Evolutionary conservation across 2,797 vertebrate species (phyloP).

Genomic region (Miichthys miiuy): DNA sequence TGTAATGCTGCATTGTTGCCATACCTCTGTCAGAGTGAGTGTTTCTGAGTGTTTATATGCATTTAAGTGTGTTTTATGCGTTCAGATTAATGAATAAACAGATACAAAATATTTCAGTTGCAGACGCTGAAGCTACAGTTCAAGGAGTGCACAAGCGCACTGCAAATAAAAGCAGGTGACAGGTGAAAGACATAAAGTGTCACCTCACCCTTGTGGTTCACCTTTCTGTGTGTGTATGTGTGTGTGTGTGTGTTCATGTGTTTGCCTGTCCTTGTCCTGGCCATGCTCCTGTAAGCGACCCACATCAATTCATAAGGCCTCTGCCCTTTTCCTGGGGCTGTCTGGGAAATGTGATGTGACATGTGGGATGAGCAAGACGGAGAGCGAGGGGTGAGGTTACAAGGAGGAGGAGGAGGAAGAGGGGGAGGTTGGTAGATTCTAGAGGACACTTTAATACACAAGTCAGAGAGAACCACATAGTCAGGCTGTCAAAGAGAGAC

Average conservation of each 20-base stretch:
- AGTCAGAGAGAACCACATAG: conserved; percentile 30
- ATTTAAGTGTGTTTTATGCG: background rate
- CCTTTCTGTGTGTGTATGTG: conserved; percentile 29
- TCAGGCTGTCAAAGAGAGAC: conserved; percentile 23
- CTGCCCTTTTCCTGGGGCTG: conserved; percentile 86
- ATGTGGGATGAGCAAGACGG: conserved; percentile 78
- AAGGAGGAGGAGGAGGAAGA: conserved; percentile 21
- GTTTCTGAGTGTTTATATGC: conserved; percentile 18
- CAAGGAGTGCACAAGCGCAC: background rate
- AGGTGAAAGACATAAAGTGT: conserved; percentile 65
- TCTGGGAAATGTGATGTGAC: conserved; percentile 88
- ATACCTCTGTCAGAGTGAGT: conserved; percentile 32
- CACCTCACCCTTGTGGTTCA: conserved; percentile 38
- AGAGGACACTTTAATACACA: conserved; percentile 58
- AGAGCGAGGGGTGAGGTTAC: conserved; percentile 28
- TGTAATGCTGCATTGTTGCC: conserved; percentile 31
- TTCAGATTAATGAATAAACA: conserved; percentile 17
- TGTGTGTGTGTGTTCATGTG: conserved; percentile 1
- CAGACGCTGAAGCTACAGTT: conserved; percentile 2
- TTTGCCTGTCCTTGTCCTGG: conserved; percentile 65
- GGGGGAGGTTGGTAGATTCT: conserved; percentile 50
- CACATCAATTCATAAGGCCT: conserved; percentile 78
- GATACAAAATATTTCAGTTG: conserved; percentile 9
- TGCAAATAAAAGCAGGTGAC: conserved; percentile 51
- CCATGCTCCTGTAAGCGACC: conserved; percentile 77